A percentile compares a stretch with the other conserved stretches of the same genome.
These are phyloP conservation scores for Nycticorax nycticorax DNA, from an alignment of 2,113 vertebrate genomes.

Conservation along the genomic window DNA sequence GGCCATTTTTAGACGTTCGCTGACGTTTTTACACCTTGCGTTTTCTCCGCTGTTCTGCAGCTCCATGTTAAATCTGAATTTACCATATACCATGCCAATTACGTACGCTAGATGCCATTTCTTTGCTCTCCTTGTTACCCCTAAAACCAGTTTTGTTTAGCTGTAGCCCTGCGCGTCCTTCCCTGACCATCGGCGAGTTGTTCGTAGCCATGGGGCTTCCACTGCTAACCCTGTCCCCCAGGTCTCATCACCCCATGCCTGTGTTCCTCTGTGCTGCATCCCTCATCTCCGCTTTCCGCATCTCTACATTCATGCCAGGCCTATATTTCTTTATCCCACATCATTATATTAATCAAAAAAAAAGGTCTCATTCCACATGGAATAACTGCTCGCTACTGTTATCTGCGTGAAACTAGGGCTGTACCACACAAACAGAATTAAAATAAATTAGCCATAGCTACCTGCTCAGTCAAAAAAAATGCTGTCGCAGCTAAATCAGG, in stretches of 20 bases:
- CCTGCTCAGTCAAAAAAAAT: neutral
- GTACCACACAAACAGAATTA: neutral
- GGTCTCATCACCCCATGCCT: neutral
- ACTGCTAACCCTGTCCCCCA: neutral
- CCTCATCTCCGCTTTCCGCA: neutral
- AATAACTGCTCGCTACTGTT: neutral
- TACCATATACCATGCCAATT: too few relatives aligned
- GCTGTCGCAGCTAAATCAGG: neutral
- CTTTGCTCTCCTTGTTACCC: neutral
- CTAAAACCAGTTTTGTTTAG: neutral
- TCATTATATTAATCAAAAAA: neutral
- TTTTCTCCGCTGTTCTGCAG: neutral
- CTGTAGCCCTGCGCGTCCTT: neutral
- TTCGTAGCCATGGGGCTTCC: neutral
- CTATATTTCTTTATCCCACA: neutral
- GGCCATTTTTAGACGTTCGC: neutral
- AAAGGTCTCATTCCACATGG: neutral
- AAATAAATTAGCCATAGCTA: neutral
- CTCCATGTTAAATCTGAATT: neutral
- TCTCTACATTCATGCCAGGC: neutral
- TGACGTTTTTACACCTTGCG: neutral
- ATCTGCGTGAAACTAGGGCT: neutral
- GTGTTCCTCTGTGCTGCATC: neutral
- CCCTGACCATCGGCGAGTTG: too few relatives aligned
- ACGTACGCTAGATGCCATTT: accelerated